Evolutionary conservation across 2,888 invertebrate genomes (phyloP).

Genomic region (Blastobasis adustella): DNA sequence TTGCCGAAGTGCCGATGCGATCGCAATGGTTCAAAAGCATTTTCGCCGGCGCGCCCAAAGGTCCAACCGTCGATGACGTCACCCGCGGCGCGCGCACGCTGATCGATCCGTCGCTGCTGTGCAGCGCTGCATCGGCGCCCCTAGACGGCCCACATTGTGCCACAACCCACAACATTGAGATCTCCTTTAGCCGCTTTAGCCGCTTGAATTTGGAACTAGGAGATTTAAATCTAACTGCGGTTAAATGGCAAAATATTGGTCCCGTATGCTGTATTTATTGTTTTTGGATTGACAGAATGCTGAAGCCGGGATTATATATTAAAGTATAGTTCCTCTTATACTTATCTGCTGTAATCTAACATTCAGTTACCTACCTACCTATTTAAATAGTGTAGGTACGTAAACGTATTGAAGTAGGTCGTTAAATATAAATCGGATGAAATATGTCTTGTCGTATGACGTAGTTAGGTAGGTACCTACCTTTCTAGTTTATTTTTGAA

Average conservation of each 20-base stretch:
- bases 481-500: no score
- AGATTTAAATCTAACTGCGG: slow-evolving; percentile 15
- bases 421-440: no score
- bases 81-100: slow-evolving; percentile 59
- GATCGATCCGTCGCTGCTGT: slow-evolving; percentile 55
- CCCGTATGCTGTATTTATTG: no score
- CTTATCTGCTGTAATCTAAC: no score
- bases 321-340: no score
- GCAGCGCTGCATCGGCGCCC: slow-evolving; percentile 47
- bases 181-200: slow-evolving; percentile 31
- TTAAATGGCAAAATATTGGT: slow-evolving; percentile 27
- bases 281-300: no score
- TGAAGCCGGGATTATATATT: no score
- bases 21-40: slow-evolving; percentile 30
- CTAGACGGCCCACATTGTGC: slow-evolving; percentile 17
- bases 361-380: no score
- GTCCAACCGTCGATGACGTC: slow-evolving; percentile 48
- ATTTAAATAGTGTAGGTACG: no score
- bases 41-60: slow-evolving; percentile 47
- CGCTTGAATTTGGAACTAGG: slow-evolving; percentile 26
- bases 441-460: no score
- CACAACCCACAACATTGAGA: neutral
- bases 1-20: neutral
- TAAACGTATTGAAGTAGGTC: no score
- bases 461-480: no score